Evolutionary conservation across 2,888 invertebrate species (phyloP), one percentile per base, ranked within the genome.

Genomic region (Neoaliturus tenellus): DNA sequence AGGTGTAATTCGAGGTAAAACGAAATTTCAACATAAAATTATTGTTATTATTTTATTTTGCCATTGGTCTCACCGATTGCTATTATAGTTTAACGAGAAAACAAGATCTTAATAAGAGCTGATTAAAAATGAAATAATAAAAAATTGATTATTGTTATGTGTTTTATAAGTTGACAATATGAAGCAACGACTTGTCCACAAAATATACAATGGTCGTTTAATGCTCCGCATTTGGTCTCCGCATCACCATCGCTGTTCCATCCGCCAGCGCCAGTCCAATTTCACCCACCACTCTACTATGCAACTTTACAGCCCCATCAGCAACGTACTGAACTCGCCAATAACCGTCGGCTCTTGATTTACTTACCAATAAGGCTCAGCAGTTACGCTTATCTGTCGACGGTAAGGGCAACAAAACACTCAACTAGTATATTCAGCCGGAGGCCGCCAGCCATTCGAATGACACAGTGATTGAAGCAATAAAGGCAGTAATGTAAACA

Each of bases 401-500:
- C 31, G 62, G 31, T 62, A 62, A 62, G 25, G 62, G 62, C 28
- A 62, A 62, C 62, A 28, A 51, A 62, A 62, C 28, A 62, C 62
- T 62, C 17, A 25, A 62, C 62, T 28, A 55, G 55, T 23, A 6
- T 14, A 23, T 23, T 55, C 55, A 8, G 55, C 2, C 6, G 23
- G 20, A 23, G 55, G 55, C 55, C 10, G 55, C 55, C 4, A 23
- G 55, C 55, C 23, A 55, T 55, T 55, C 23, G 12, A 44, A 14
- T 14, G 44, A 12, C 17, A 44, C 44, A 44, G 31, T 62, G 62
- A 62, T 62, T 62, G 62, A 62, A 28, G 62, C 62, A 62, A 62
- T 62, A 62, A 28, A 28, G 62, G 2, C 28, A 62, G 62, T 62
- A 62, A 62, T 39, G 71, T 71, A 71, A 71, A 71, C 71, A 71